Evolutionary conservation across 2,113 vertebrate genomes (phyloP).

Genomic region (Phalacrocorax carbo): DNA sequence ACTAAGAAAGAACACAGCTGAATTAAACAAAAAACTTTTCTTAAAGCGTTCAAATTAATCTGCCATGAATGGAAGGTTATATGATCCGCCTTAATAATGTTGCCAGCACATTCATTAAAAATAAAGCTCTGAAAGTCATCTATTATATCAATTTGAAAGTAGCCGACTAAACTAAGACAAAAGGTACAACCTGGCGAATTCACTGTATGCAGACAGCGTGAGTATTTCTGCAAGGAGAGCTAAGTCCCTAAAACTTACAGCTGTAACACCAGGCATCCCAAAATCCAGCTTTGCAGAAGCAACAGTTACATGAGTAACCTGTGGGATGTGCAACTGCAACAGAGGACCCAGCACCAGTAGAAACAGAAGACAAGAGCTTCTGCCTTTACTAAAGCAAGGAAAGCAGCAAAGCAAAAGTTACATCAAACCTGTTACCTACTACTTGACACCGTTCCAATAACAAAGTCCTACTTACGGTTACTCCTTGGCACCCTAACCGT

Average conservation of each 20-base stretch:
- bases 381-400: background rate
- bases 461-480: slow-evolving; percentile 75
- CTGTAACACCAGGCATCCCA: rapidly evolving
- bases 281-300: background rate
- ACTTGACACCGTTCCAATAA: too few species aligned
- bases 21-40: background rate
- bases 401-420: background rate
- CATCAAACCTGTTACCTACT: background rate
- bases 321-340: rapidly evolving
- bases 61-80: background rate
- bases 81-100: background rate
- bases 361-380: background rate
- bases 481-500: slow-evolving; percentile 84
- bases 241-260: background rate
- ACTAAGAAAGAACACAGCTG: background rate
- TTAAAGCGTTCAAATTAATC: background rate
- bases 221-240: background rate
- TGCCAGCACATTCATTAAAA: background rate
- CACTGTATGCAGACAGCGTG: background rate
- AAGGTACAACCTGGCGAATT: background rate
- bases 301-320: background rate
- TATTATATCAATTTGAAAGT: background rate
- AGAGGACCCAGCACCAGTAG: background rate
- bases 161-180: background rate
- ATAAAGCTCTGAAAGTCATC: background rate